Percentiles rank a stretch among this genome's conserved stretches.
These are phyloP conservation scores for Montipora capitata DNA, from an alignment of 92 coral and sea anemone species.

Conservation along the genomic window DNA sequence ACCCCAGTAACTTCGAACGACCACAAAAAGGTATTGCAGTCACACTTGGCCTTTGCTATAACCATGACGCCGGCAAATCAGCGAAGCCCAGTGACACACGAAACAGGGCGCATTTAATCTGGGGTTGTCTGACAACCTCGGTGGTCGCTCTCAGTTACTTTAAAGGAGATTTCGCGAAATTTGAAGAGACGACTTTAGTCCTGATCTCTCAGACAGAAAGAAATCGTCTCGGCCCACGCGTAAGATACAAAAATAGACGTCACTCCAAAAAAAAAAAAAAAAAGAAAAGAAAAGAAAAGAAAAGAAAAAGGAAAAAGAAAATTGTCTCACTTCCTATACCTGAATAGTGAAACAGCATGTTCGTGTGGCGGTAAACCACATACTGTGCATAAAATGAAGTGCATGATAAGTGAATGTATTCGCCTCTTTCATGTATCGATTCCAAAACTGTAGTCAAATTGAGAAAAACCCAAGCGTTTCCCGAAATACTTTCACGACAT, in stretches of 20 bases:
- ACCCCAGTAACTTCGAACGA: not conserved
- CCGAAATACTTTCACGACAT: not conserved
- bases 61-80: not conserved
- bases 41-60: not conserved
- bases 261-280: not conserved
- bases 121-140: not conserved
- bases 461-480: not conserved
- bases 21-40: not conserved
- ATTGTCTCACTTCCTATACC: too few species aligned
- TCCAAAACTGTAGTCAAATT: conserved; percentile 20
- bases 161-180: conserved; percentile 2
- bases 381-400: too few species aligned
- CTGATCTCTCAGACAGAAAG: too few species aligned
- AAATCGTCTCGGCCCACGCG: not conserved
- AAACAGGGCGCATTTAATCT: not conserved
- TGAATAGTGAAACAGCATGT: too few species aligned
- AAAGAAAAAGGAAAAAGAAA: too few species aligned
- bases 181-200: not conserved
- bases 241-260: not conserved
- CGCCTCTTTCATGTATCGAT: not conserved
- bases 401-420: not conserved
- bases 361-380: too few species aligned
- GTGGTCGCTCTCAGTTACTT: conserved; percentile 14
- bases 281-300: too few species aligned
- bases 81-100: not conserved